A percentile compares a stretch with the other conserved stretches of the same genome.
These are phyloP conservation scores for Phycodurus eques DNA, from an alignment of 2,113 vertebrate genomes.

Conservation along the genomic window DNA sequence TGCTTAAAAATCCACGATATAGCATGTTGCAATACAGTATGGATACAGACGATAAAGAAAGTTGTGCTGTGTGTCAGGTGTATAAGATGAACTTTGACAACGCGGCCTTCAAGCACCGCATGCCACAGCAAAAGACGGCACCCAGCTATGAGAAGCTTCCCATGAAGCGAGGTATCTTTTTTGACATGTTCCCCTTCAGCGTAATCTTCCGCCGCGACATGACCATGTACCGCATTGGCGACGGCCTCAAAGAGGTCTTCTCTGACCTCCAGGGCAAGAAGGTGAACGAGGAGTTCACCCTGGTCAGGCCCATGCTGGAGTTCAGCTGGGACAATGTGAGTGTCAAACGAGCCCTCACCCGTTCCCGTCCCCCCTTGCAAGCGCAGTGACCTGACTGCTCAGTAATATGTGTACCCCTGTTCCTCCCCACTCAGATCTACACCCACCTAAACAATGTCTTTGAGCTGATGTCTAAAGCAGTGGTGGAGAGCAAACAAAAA, in stretches of 20 bases:
- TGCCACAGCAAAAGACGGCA: conserved; percentile 73
- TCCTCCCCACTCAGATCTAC: conserved; percentile 60
- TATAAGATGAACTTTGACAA: conserved; percentile 80
- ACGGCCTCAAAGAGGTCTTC: conserved; percentile 76
- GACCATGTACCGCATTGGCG: conserved; percentile 73
- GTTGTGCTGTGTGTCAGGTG: conserved; percentile 45
- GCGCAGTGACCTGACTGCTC: background rate
- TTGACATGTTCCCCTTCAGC: conserved; percentile 78
- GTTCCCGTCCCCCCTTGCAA: background rate
- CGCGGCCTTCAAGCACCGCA: conserved; percentile 75
- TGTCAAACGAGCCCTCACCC: background rate
- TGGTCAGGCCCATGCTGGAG: conserved; percentile 75
- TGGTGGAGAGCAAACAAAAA: conserved; percentile 75
- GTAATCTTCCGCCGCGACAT: conserved; percentile 75
- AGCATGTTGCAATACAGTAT: background rate
- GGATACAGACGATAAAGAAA: background rate
- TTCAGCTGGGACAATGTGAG: conserved; percentile 78
- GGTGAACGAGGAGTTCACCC: conserved; percentile 74
- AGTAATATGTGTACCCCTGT: background rate
- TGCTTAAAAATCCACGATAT: too few species aligned
- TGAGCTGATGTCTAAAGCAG: conserved; percentile 71
- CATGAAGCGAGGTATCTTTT: conserved; percentile 75
- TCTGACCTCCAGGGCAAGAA: conserved; percentile 76
- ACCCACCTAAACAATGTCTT: conserved; percentile 75
- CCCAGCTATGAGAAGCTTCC: conserved; percentile 76